Conservation (phyloP, 1,140 invertebrate species). For the Calliopsis andreniformis region DNA sequence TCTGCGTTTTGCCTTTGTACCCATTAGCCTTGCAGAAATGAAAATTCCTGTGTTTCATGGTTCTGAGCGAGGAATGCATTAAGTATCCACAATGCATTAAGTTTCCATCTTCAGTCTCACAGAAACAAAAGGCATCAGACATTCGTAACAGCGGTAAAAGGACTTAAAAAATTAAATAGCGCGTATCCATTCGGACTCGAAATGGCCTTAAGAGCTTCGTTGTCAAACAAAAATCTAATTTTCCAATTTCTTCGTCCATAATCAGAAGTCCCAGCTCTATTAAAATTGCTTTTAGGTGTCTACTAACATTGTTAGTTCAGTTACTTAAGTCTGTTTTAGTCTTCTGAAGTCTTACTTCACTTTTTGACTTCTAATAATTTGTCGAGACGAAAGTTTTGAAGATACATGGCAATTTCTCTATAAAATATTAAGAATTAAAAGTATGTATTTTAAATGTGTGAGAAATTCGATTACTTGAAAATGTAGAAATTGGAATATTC, state of each 20-base stretch:
- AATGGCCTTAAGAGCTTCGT: neutral
- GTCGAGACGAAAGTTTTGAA: too few species aligned
- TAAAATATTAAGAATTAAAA: too few species aligned
- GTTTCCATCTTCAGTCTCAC: neutral
- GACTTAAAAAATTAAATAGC: constrained; percentile 41
- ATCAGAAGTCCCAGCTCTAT: too few species aligned
- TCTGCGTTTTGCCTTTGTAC: neutral
- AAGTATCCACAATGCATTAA: neutral
- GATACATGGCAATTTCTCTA: too few species aligned
- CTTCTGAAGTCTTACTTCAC: neutral
- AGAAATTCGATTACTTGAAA: too few species aligned
- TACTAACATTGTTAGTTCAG: too few species aligned
- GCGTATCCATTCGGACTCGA: neutral
- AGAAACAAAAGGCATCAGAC: constrained; percentile 5
- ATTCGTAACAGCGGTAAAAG: constrained; percentile 35
- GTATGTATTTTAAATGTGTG: too few species aligned
- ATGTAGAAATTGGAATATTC: too few species aligned
- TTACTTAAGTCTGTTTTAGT: too few species aligned
- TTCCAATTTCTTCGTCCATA: neutral
- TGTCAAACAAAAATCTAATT: neutral
- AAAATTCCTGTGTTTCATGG: neutral
- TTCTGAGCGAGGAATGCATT: neutral
- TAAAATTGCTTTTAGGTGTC: too few species aligned
- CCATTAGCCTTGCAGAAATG: neutral
- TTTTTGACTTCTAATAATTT: too few species aligned